Conservation (phyloP, 2,113 vertebrate genomes). For the Psettodes erumei region DNA sequence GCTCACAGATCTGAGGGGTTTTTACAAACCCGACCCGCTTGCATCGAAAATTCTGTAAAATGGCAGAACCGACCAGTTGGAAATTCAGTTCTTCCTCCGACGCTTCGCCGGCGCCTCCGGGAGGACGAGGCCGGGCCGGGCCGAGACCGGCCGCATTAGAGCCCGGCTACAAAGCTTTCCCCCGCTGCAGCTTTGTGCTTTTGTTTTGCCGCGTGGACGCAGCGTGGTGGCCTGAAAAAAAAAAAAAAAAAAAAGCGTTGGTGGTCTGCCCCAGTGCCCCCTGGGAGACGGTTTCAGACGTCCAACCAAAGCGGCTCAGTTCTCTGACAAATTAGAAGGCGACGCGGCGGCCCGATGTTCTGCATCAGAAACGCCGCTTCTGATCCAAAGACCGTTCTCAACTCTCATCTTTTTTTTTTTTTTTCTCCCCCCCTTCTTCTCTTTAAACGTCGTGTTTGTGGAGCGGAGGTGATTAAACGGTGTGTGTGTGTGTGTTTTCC, state of each 20-base stretch:
- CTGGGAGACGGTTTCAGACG: conserved; percentile 40
- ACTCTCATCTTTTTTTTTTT: neutral
- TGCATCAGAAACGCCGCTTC: conserved; percentile 44
- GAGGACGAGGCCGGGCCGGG: conserved; percentile 5
- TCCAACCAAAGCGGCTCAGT: conserved; percentile 49
- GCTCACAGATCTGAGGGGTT: too few relatives aligned
- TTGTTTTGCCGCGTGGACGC: conserved; percentile 63
- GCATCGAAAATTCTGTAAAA: too few relatives aligned
- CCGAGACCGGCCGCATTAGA: conserved; percentile 44
- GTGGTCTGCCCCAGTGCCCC: conserved; percentile 68
- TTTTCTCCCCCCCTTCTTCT: too few relatives aligned
- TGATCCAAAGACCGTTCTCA: conserved; percentile 42
- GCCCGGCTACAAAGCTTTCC: conserved; percentile 49
- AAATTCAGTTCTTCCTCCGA: too few relatives aligned
- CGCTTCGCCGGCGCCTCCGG: too few relatives aligned
- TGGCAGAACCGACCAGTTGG: too few relatives aligned
- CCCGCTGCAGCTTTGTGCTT: conserved; percentile 68
- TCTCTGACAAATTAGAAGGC: conserved; percentile 60
- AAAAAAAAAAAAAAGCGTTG: conserved; percentile 59
- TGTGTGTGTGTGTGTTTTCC: neutral
- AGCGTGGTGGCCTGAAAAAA: conserved; percentile 70
- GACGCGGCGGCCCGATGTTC: conserved; percentile 40
- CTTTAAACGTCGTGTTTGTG: conserved; percentile 5
- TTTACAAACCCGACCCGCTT: too few relatives aligned
- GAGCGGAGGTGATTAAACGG: conserved; percentile 38